These are phyloP conservation scores for Pseudomyrmex sp. DNA, from an alignment of 1,140 invertebrate species.

Conservation along the genomic window DNA sequence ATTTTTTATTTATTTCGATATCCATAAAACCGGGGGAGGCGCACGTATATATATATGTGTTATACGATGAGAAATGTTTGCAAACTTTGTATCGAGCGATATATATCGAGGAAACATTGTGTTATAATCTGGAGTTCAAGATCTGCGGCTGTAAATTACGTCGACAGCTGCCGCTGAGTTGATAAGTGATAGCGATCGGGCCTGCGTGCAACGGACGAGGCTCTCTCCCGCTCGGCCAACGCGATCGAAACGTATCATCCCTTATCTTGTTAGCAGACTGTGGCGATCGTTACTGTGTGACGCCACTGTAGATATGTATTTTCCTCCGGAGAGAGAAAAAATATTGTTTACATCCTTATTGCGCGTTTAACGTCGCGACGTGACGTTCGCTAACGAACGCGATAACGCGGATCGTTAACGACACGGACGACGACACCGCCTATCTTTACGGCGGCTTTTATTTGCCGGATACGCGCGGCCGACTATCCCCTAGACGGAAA, in stretches of 20 bases:
- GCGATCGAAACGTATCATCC: conserved; percentile 27
- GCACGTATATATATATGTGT: not conserved
- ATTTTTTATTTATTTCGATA: too few species aligned
- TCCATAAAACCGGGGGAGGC: too few species aligned
- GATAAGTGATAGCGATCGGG: conserved; percentile 21
- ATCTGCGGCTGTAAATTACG: not conserved
- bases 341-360: conserved; percentile 22
- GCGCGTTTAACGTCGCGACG: conserved; percentile 39
- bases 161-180: not conserved
- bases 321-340: not conserved
- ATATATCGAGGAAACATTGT: not conserved
- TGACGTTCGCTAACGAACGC: conserved; percentile 48
- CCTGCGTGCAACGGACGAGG: not conserved
- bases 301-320: not conserved
- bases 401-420: conserved; percentile 50
- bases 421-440: conserved; percentile 32
- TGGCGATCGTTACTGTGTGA: not conserved
- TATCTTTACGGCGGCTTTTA: conserved; percentile 67
- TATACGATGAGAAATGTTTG: not conserved
- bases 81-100: not conserved
- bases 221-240: not conserved
- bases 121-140: not conserved
- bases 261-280: conserved; percentile 40
- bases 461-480: conserved; percentile 69
- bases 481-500: conserved; percentile 43